Evolutionary conservation across 1,140 invertebrate species (phyloP).

Genomic region (Drosophila trapezifrons): DNA sequence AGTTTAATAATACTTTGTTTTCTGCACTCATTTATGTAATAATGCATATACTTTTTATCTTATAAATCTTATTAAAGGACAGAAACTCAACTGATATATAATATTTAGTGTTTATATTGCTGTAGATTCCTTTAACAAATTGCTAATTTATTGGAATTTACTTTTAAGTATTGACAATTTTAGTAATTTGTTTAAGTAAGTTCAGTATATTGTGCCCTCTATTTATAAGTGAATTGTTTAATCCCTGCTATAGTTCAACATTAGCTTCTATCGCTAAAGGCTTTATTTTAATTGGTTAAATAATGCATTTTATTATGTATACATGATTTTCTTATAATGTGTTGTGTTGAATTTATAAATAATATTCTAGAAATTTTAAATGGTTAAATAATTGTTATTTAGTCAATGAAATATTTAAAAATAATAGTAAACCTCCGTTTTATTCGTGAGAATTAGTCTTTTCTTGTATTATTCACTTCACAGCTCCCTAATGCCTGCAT

Average conservation of each 20-base stretch:
- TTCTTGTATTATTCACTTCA: background rate
- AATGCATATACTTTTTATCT: background rate
- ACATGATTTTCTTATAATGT: background rate
- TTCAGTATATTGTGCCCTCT: background rate
- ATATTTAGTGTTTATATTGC: background rate
- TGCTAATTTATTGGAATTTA: background rate
- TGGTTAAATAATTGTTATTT: too few relatives aligned
- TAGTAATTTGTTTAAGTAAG: background rate
- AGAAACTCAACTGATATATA: background rate
- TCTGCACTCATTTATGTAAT: background rate
- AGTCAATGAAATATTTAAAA: background rate
- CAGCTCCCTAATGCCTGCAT: background rate
- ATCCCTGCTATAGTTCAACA: slow-evolving; percentile 8
- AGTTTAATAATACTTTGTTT: background rate
- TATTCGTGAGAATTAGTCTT: background rate
- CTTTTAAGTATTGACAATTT: background rate
- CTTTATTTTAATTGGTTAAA: background rate
- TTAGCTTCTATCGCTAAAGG: background rate
- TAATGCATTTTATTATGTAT: background rate
- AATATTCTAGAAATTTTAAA: too few relatives aligned
- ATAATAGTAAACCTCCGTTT: background rate
- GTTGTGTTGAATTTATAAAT: too few relatives aligned
- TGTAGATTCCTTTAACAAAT: background rate
- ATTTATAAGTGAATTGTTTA: background rate
- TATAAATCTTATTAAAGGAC: background rate